phyloP scores from a whole-genome alignment of 92 coral and sea anemone species.

The Zoanthus solanderi region DNA sequence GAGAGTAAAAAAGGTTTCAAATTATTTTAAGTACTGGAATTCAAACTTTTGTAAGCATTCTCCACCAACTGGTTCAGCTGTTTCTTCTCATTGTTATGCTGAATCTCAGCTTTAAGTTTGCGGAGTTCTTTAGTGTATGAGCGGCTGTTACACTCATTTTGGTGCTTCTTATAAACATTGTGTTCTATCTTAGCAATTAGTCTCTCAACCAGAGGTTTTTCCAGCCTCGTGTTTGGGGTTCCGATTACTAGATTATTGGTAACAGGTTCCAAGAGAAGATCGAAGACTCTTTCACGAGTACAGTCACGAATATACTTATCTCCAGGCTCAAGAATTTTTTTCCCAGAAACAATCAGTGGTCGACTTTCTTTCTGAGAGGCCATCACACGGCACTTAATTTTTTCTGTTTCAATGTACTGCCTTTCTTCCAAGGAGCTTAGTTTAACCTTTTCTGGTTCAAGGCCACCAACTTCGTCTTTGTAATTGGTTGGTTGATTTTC shows the following conservation, averaged over 20 bases:
- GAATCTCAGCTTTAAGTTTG: not conserved
- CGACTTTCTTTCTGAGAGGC: slow-evolving; percentile 5
- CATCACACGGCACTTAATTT: not conserved
- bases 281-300: not conserved
- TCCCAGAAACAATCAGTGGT: slow-evolving; percentile 41
- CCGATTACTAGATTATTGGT: slow-evolving; percentile 14
- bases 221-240: not conserved
- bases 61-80: slow-evolving; percentile 4
- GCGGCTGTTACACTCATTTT: not conserved
- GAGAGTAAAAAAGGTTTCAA: too few species aligned
- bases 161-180: not conserved
- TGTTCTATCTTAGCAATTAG: not conserved
- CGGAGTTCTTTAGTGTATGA: slow-evolving; percentile 19
- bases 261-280: slow-evolving; percentile 31
- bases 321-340: slow-evolving; percentile 58
- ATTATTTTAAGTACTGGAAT: too few species aligned
- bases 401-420: not conserved
- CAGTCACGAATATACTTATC: slow-evolving; percentile 36
- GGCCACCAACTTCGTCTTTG: slow-evolving; percentile 16
- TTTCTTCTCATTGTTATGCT: not conserved
- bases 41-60: not conserved
- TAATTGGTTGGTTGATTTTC: slow-evolving; percentile 8
- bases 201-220: not conserved
- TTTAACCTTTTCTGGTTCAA: not conserved
- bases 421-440: not conserved